A percentile compares a stretch with the other conserved stretches of the same genome.
Evolutionary conservation across 2,113 vertebrate species (phyloP).

Genomic region (Copsychus sechellarum): DNA sequence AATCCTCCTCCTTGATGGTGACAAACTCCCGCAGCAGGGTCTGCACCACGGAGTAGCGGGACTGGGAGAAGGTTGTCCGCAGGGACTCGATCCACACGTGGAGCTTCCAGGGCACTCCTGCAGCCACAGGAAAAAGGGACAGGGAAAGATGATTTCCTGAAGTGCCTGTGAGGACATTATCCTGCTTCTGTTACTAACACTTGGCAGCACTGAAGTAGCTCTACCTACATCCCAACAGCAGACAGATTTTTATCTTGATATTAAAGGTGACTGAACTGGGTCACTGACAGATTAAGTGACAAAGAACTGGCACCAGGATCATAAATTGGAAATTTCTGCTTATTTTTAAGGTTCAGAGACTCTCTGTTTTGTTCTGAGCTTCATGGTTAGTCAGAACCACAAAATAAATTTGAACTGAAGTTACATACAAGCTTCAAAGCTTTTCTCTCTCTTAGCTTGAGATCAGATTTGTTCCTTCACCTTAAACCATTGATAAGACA

Average conservation of each 20-base stretch:
- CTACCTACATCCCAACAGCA: neutral
- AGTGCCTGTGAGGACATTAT: neutral
- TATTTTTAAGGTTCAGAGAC: neutral
- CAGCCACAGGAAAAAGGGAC: neutral
- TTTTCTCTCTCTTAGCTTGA: neutral
- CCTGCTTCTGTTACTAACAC: neutral
- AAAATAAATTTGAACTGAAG: neutral
- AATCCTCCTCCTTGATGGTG: slow-evolving; percentile 92
- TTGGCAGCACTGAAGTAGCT: neutral
- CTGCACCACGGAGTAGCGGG: slow-evolving; percentile 84
- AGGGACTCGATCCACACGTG: slow-evolving; percentile 96
- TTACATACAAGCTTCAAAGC: neutral
- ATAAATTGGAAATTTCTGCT: neutral
- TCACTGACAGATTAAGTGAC: neutral
- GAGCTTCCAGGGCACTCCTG: slow-evolving; percentile 96
- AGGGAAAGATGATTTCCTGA: neutral
- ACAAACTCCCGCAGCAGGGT: slow-evolving; percentile 89
- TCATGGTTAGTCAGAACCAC: neutral
- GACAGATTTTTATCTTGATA: neutral
- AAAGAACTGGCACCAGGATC: neutral
- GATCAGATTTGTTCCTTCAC: neutral
- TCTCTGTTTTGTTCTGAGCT: neutral
- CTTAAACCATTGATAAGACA: neutral
- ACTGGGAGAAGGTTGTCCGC: slow-evolving; percentile 88
- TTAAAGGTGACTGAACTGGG: neutral